Percentiles rank a stretch among this genome's conserved stretches.
phyloP scores from a whole-genome alignment of 1,140 invertebrate species.

The Ceratitis capitata region DNA sequence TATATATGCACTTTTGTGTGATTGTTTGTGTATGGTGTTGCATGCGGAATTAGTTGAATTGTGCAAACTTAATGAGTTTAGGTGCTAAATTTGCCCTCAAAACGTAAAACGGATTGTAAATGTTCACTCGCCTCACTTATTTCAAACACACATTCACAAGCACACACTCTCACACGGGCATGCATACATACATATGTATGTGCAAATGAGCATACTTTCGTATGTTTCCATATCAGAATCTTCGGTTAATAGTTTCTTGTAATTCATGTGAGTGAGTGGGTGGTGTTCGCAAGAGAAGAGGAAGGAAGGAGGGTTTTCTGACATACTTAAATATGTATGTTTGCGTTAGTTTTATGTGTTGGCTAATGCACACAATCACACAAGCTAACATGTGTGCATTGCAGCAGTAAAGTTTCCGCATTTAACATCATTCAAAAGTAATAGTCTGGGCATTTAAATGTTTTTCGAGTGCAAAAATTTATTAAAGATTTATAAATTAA shows the following conservation, averaged over 20 bases:
- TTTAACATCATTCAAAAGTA: constrained; percentile 5
- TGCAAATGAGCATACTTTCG: background rate
- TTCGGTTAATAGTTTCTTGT: constrained; percentile 27
- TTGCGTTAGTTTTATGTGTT: background rate
- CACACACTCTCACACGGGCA: background rate
- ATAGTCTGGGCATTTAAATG: constrained; percentile 38
- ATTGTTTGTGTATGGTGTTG: constrained; percentile 27
- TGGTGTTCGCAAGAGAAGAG: too few relatives aligned
- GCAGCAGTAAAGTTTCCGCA: background rate
- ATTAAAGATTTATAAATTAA: constrained; percentile 19
- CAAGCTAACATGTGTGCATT: background rate
- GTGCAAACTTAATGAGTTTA: constrained; percentile 42
- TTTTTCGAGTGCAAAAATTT: constrained; percentile 16
- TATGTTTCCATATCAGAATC: background rate
- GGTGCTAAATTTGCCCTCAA: constrained; percentile 40
- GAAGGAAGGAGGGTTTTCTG: background rate
- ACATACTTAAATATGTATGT: background rate
- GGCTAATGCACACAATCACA: too few relatives aligned
- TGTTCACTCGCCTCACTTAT: constrained; percentile 31
- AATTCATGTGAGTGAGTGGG: background rate
- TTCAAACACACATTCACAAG: background rate
- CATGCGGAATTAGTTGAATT: constrained; percentile 38
- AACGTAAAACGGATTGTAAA: constrained; percentile 38
- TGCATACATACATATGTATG: background rate
- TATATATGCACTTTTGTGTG: constrained; percentile 16